Percentiles rank a stretch among this genome's conserved stretches.
phyloP scores from a whole-genome alignment of 2,113 vertebrate genomes.

The Verasper variegatus region DNA sequence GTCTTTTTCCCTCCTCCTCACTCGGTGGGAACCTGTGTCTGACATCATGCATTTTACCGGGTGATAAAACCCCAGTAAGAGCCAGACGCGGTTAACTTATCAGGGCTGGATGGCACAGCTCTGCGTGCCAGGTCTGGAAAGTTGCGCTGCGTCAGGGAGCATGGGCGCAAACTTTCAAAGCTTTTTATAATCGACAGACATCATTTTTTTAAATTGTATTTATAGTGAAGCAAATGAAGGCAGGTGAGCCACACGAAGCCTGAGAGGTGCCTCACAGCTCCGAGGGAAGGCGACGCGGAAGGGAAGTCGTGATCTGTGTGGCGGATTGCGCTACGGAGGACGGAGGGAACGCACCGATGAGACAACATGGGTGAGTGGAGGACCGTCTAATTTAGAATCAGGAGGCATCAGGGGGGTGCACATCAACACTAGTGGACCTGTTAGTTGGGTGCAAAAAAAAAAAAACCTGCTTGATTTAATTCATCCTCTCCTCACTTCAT shows the following conservation, averaged over 20 bases:
- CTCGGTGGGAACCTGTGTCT: conserved; percentile 1
- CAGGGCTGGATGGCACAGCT: conserved; percentile 33
- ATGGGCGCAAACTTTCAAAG: conserved; percentile 64
- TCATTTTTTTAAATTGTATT: conserved; percentile 1
- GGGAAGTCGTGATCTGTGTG: conserved; percentile 65
- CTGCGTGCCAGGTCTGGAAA: conserved; percentile 43
- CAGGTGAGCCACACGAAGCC: conserved; percentile 62
- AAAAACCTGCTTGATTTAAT: too few species aligned
- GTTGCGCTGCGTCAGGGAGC: conserved; percentile 63
- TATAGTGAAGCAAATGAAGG: conserved; percentile 35
- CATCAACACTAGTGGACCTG: background rate
- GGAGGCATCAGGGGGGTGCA: background rate
- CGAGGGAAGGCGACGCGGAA: conserved; percentile 17
- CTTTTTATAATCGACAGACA: conserved; percentile 16
- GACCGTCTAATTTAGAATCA: background rate
- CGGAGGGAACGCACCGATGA: conserved; percentile 65
- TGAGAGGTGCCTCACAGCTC: conserved; percentile 45
- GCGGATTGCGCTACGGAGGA: conserved; percentile 65
- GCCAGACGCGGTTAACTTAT: conserved; percentile 7
- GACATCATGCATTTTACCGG: background rate
- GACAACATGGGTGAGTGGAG: conserved; percentile 72
- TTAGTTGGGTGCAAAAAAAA: background rate
- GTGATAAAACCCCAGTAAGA: background rate
- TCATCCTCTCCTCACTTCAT: too few species aligned
- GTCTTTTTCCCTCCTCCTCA: background rate